Base-by-base conservation (phyloP, 2,888 invertebrate genomes). In the Drosophila leonis region DNA sequence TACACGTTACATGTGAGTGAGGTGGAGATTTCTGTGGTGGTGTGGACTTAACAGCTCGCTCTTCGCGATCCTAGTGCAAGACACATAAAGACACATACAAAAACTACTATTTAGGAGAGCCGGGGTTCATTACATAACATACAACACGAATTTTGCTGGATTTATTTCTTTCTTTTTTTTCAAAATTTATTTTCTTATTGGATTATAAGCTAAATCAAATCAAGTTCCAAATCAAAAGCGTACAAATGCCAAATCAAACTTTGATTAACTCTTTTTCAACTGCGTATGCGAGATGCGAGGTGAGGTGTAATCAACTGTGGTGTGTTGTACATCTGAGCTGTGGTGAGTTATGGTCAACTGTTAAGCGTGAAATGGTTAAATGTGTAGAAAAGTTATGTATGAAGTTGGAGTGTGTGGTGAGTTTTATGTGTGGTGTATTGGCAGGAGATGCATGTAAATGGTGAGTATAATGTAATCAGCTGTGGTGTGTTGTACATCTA, bases 1-100 rank as follows among this genome's bases (percentile, higher is more conserved):
- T 93, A 88, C 94, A 94, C 73, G 95, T 95, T 69, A 95, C 94
- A 66, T 95, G 95, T 61, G 94, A 94, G 71, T 95, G 94, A 91
- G 95, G 94, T 74, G 94, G 93, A 74, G 94, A 93, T 84, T 94
- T 92, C 83, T 91, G 90, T 83, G 91, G 87, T 83, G 92, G 90
- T 87, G 92, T 91, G 80, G 93, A 88, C 83, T 93, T 92, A 88
- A 91, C 92, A 80, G 93, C 93, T 88, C 93, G 93, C 87, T 94
- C 95, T 91, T 95, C 95, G 86, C 94, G 94, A 83, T 94, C 94
- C 92, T 94, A 93, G 91, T 92, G 92, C 92, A 92, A 91, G 85
- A 92, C 92, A 92, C 91, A 91, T 91, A 91, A 92, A 91, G 91
- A 91, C 90, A 92, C 91, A 91, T 91, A 92, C 91, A 88, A 91